Evolutionary conservation across 1,140 invertebrate species (phyloP).

Genomic region (Brachionus rubens): DNA sequence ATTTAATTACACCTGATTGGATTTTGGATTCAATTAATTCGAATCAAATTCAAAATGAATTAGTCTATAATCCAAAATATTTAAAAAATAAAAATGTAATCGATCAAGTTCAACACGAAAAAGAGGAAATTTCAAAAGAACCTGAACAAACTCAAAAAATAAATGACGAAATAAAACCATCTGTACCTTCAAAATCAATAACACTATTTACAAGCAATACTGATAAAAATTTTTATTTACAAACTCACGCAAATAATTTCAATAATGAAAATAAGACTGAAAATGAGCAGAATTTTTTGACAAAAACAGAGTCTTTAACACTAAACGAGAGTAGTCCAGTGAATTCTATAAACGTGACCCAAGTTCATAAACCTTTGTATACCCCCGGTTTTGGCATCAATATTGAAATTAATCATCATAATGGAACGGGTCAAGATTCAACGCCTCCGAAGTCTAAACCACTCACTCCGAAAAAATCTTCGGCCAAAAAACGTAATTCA

Average conservation of each 20-base stretch:
- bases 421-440: neutral
- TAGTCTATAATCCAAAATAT: conserved; percentile 22
- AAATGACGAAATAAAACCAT: neutral
- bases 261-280: neutral
- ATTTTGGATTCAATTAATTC: neutral
- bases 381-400: neutral
- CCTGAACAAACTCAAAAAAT: neutral
- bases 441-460: neutral
- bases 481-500: neutral
- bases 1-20: conserved; percentile 32
- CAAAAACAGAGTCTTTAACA: neutral
- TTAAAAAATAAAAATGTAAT: neutral
- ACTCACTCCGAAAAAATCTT: neutral
- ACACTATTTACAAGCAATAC: conserved; percentile 8
- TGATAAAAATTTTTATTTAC: neutral
- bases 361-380: neutral
- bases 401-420: neutral
- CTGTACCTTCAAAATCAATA: neutral
- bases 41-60: neutral
- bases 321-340: neutral
- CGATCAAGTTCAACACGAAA: neutral
- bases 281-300: neutral
- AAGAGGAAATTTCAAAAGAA: neutral
- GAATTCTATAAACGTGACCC: neutral
- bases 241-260: neutral